These are phyloP conservation scores for Stegana nigrithorax DNA, from an alignment of 2,888 invertebrate species.

Conservation along the genomic window DNA sequence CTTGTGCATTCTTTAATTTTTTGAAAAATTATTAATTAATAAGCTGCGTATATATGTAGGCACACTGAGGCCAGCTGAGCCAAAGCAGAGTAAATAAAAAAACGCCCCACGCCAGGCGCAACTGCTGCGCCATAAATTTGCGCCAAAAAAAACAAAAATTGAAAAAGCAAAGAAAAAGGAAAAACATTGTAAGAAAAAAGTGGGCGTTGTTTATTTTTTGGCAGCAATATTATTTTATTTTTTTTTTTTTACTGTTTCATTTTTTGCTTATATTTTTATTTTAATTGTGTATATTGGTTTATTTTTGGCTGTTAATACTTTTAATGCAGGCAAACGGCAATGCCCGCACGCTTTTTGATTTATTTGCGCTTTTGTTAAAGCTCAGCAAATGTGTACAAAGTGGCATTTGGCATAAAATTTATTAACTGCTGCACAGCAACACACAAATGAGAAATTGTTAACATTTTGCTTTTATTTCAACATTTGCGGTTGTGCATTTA, in stretches of 20 bases:
- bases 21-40: conserved; percentile 51
- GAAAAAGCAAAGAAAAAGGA: neutral
- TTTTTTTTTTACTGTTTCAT: conserved; percentile 2
- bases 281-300: neutral
- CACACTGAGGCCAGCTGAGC: too few relatives aligned
- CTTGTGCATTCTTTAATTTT: too few relatives aligned
- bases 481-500: too few relatives aligned
- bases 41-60: conserved; percentile 41
- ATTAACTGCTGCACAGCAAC: conserved; percentile 24
- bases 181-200: conserved; percentile 14
- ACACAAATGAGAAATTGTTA: too few relatives aligned
- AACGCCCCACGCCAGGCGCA: conserved; percentile 2
- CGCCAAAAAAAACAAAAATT: conserved; percentile 23
- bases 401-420: conserved; percentile 47
- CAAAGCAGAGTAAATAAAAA: conserved; percentile 25
- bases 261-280: neutral
- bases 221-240: conserved; percentile 15
- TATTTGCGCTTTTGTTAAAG: conserved; percentile 57
- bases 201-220: neutral
- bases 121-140: conserved; percentile 23
- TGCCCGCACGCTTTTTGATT: conserved; percentile 49
- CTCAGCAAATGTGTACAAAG: conserved; percentile 43
- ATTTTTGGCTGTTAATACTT: neutral
- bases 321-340: too few relatives aligned
- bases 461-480: too few relatives aligned